Percentiles rank a stretch among this genome's conserved stretches.
phyloP scores from a whole-genome alignment of 2,797 vertebrate genomes.

The Lepilemur ruficaudatus region DNA sequence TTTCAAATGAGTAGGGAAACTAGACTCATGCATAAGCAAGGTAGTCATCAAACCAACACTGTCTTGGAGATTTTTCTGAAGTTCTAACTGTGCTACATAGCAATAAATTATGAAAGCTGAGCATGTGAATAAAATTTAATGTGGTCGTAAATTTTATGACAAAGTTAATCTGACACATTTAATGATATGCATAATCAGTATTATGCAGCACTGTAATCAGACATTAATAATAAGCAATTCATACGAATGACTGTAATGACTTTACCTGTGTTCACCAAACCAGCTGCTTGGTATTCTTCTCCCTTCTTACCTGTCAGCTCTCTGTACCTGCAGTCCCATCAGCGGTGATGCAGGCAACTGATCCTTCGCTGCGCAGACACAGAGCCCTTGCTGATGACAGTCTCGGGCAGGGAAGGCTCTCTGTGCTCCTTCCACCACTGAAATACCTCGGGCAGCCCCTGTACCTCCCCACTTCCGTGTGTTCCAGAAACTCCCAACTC shows the following conservation, averaged over 20 bases:
- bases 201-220: not conserved
- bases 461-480: not conserved
- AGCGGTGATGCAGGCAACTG: not conserved
- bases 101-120: slow-evolving; percentile 32
- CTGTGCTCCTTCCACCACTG: too few relatives aligned
- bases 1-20: not conserved
- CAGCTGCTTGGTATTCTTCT: not conserved
- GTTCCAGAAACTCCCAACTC: not conserved
- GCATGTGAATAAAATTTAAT: not conserved
- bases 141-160: slow-evolving; percentile 5
- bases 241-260: not conserved
- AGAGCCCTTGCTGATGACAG: not conserved
- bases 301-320: not conserved
- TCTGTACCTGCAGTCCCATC: not conserved
- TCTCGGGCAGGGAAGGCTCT: not conserved
- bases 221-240: not conserved
- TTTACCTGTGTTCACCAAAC: not conserved
- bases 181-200: slow-evolving; percentile 20
- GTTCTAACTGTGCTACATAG: not conserved
- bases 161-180: slow-evolving; percentile 39
- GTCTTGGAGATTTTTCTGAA: not conserved
- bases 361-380: not conserved
- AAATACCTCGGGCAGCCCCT: not conserved
- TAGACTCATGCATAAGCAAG: not conserved
- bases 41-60: not conserved